phyloP scores from a whole-genome alignment of 1,140 invertebrate genomes.

The Mizuhopecten yessoensis region DNA sequence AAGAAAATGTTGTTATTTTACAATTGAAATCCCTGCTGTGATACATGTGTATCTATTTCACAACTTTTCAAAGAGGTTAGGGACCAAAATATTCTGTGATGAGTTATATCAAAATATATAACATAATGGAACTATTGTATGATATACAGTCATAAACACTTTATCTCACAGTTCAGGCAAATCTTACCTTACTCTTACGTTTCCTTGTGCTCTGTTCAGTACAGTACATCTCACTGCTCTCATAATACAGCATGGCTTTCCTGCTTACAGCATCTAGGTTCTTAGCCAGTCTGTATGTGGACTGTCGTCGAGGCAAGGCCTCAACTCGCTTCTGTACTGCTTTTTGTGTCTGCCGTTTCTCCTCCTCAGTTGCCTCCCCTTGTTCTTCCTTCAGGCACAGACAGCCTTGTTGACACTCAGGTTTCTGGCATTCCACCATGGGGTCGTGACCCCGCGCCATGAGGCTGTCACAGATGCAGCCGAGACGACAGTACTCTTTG shows the following conservation, averaged over 20 bases:
- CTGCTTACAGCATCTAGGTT: constrained; percentile 79
- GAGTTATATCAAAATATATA: too few species aligned
- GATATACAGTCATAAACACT: too few species aligned
- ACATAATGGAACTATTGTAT: too few species aligned
- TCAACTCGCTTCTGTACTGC: background rate
- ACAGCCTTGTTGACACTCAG: constrained; percentile 71
- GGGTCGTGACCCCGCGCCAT: constrained; percentile 47
- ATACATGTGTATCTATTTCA: too few species aligned
- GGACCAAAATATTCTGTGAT: too few species aligned
- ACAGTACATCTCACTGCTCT: constrained; percentile 76
- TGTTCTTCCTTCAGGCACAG: constrained; percentile 54
- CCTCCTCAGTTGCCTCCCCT: constrained; percentile 41
- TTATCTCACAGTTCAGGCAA: background rate
- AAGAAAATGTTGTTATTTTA: too few species aligned
- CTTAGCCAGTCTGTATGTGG: constrained; percentile 75
- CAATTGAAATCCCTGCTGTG: too few species aligned
- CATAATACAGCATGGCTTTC: constrained; percentile 79
- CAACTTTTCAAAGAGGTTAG: too few species aligned
- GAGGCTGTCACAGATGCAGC: constrained; percentile 80
- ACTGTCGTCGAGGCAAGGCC: constrained; percentile 72
- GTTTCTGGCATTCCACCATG: constrained; percentile 65
- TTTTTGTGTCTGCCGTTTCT: constrained; percentile 42
- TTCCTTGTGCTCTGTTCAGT: constrained; percentile 65
- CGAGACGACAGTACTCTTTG: constrained; percentile 80
- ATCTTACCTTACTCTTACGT: constrained; percentile 68